Evolutionary conservation across 2,888 invertebrate species (phyloP), one percentile per base, ranked within the genome.

Genomic region (Cosmia pyralina): DNA sequence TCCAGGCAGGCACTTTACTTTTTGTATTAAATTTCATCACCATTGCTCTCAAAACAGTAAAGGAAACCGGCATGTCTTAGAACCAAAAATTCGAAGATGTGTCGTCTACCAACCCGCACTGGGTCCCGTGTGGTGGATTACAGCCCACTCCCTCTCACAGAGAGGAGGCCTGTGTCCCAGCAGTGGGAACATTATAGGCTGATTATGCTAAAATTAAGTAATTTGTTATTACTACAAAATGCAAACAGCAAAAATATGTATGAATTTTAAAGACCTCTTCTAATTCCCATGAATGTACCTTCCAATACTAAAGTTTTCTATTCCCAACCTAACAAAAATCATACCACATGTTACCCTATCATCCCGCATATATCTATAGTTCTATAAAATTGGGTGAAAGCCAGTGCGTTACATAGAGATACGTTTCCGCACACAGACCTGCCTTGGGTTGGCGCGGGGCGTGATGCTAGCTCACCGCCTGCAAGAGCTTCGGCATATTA

Each of bases 361-460:
- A 57, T 50, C 38, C 52, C 57, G 22, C 55, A 50, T 60, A 75
- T 64, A 62, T 48, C 11, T 81, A 67, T 77, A 52, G 62, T 79
- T 68, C 19, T 79, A 48, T 59, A 15, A 60, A 59, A 50, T 60
- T 75, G 78, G 78, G 78, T 75, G 77, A 50, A 71, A 78, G 34
- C 64, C 64, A 64, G 87, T 75, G 85, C 77, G 85, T 74, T 85
- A 87, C 79, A 87, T 90, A 87, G 86, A 88, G 89, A 89, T 82
- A 84, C 88, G 90, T 94, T 94, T 94, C 90, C 93, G 92, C 90
- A 93, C 94, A 93, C 95, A 95, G 95, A 95, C 94, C 90, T 95
- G 93, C 92, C 94, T 86, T 95, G 95, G 95, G 93, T 94, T 88
- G 95, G 94, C 92, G 94, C 93, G 91, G 91, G 94, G 89, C 94